Conservation (phyloP, 2,113 vertebrate species). For the Anolis carolinensis region DNA sequence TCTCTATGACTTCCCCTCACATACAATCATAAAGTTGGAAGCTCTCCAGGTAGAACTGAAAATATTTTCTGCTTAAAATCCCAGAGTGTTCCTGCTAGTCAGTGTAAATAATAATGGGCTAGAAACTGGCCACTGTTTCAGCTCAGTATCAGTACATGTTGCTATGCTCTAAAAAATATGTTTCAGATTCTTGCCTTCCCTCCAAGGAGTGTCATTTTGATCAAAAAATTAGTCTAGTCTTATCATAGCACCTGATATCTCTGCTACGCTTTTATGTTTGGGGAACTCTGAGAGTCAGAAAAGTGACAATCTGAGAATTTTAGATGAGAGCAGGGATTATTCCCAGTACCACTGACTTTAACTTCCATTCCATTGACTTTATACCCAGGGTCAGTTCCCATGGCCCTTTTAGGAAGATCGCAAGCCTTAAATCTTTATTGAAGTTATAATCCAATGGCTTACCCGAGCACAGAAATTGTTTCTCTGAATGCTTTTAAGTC, state of each 20-base stretch:
- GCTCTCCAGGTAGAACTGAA: too few relatives aligned
- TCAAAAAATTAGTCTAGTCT: neutral
- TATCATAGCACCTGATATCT: neutral
- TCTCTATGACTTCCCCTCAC: too few relatives aligned
- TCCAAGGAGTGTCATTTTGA: neutral
- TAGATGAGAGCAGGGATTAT: neutral
- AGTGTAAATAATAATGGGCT: neutral
- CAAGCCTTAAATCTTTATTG: neutral
- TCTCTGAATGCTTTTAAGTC: neutral
- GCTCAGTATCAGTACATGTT: neutral
- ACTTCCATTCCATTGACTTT: too few relatives aligned
- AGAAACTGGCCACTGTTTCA: neutral
- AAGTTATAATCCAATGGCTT: neutral
- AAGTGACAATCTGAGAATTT: neutral
- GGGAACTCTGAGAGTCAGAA: neutral
- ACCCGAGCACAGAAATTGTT: neutral
- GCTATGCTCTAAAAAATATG: neutral
- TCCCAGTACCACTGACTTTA: neutral
- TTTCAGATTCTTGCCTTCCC: too few relatives aligned
- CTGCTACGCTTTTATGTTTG: neutral
- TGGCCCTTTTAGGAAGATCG: neutral
- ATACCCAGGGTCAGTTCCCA: neutral
- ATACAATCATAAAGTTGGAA: too few relatives aligned
- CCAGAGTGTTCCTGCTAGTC: neutral
- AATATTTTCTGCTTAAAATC: neutral